Percentiles rank a stretch among this genome's conserved stretches.
phyloP scores from a whole-genome alignment of 2,113 vertebrate species.

The Sarotherodon lohbergeri region DNA sequence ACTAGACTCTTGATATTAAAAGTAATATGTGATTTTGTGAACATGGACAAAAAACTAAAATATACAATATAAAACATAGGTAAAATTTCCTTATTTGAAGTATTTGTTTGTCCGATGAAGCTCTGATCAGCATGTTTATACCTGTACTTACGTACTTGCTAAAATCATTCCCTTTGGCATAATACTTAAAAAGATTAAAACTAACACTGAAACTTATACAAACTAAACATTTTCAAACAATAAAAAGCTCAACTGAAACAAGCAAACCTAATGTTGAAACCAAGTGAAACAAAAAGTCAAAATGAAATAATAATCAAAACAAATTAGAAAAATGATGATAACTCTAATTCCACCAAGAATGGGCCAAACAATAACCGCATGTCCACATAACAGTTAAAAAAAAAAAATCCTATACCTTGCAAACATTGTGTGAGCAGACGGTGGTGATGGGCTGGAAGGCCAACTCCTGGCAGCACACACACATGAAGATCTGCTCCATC shows the following conservation, averaged over 20 bases:
- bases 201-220: background rate
- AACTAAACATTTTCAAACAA: background rate
- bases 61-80: background rate
- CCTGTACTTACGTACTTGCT: background rate
- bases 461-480: conserved; percentile 97
- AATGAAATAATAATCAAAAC: background rate
- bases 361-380: background rate
- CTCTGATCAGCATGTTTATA: background rate
- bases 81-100: background rate
- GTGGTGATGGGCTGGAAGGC: conserved; percentile 96
- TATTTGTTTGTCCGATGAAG: background rate
- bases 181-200: background rate
- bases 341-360: background rate
- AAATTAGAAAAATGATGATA: no score
- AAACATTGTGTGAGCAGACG: conserved; percentile 93
- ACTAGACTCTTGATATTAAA: background rate
- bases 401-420: conserved; percentile 77
- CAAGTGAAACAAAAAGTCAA: background rate
- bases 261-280: background rate
- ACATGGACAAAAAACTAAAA: background rate
- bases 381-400: background rate
- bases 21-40: background rate
- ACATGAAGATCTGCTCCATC: conserved; percentile 97
- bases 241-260: background rate
- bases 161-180: background rate